phyloP scores from a whole-genome alignment of 2,113 vertebrate genomes.

The Syngnathus scovelli region DNA sequence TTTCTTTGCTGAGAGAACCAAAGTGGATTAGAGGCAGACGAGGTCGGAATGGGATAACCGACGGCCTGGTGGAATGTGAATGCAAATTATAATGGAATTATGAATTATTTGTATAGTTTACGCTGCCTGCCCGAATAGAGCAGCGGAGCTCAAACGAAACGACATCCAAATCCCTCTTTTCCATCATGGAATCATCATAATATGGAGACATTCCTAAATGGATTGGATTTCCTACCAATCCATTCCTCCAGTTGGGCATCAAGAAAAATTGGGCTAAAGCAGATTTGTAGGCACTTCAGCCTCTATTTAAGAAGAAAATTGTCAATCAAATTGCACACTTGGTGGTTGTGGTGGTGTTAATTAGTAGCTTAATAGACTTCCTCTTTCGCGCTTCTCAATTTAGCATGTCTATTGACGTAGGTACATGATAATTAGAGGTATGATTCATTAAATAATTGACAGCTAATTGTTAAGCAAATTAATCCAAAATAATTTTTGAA shows the following conservation, averaged over 20 bases:
- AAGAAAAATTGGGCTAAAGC: not conserved
- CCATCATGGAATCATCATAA: not conserved
- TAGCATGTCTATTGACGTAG: too few species aligned
- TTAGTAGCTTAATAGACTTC: not conserved
- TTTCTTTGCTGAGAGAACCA: conserved; percentile 64
- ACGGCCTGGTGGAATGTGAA: conserved; percentile 47
- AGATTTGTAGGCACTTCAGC: not conserved
- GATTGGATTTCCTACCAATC: not conserved
- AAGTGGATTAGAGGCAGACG: conserved; percentile 61
- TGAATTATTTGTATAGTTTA: conserved; percentile 48
- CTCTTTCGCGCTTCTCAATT: not conserved
- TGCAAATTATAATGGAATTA: conserved; percentile 57
- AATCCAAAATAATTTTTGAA: too few species aligned
- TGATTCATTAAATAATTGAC: too few species aligned
- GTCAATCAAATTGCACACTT: not conserved
- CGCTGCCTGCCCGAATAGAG: conserved; percentile 12
- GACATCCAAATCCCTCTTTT: not conserved
- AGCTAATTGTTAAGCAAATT: too few species aligned
- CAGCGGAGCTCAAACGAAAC: conserved; percentile 5
- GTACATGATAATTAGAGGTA: too few species aligned
- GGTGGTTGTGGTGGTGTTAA: not conserved
- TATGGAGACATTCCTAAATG: not conserved
- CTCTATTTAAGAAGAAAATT: too few species aligned
- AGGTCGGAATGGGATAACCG: conserved; percentile 58
- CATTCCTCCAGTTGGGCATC: not conserved